These are phyloP conservation scores for Drosophila borealis DNA, from an alignment of 2,888 invertebrate genomes.

Conservation along the genomic window DNA sequence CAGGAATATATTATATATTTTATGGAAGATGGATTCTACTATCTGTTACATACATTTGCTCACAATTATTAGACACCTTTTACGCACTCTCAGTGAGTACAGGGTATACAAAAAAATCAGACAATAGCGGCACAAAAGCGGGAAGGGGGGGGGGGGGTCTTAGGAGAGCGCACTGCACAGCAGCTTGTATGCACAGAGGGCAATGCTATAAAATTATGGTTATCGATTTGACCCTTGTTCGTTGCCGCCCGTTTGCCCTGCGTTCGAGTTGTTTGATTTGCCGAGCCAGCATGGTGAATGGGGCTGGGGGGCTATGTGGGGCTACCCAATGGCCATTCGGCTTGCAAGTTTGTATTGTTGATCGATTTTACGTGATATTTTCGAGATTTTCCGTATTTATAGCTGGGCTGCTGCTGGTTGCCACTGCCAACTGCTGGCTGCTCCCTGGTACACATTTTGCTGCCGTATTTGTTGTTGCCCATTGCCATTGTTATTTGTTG, in stretches of 20 bases:
- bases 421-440: conserved; percentile 23
- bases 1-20: no score
- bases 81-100: no score
- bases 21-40: no score
- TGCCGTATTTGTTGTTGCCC: conserved; percentile 61
- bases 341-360: conserved; percentile 84
- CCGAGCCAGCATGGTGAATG: conserved; percentile 15
- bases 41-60: no score
- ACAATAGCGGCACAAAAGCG: background rate
- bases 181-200: conserved; percentile 39
- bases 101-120: conserved; percentile 3
- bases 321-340: conserved; percentile 67
- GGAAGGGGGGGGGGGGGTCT: background rate
- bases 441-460: conserved; percentile 60
- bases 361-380: conserved; percentile 85
- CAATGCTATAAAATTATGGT: conserved; percentile 69
- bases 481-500: conserved; percentile 40
- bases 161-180: conserved; percentile 14
- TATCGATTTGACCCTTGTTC: conserved; percentile 80
- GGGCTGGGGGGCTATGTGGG: conserved; percentile 22
- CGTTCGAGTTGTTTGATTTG: conserved; percentile 68
- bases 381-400: conserved; percentile 83
- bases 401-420: conserved; percentile 49
- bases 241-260: conserved; percentile 33
- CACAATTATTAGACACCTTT: no score